A percentile compares a stretch with the other conserved stretches of the same genome.
These are phyloP conservation scores for Bujurquina vittata DNA, from an alignment of 2,113 vertebrate genomes.

Conservation along the genomic window DNA sequence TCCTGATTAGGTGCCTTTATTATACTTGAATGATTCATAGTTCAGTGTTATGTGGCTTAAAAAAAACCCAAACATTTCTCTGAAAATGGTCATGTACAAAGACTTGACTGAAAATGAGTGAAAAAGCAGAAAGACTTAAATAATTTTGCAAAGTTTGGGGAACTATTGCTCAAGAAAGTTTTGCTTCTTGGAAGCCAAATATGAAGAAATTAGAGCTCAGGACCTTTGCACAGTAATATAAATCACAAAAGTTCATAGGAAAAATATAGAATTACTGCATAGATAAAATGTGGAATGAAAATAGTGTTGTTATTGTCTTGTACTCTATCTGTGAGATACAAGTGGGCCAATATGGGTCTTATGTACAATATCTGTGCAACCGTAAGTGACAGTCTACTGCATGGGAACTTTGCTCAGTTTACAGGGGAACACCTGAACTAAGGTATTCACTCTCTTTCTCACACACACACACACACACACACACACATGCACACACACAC, in stretches of 20 bases:
- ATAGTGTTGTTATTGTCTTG: background rate
- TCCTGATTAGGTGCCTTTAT: background rate
- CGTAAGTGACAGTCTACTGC: constrained; percentile 15
- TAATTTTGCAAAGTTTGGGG: background rate
- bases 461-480: no score
- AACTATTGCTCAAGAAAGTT: background rate
- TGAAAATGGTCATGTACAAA: background rate
- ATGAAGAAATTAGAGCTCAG: background rate
- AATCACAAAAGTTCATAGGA: background rate
- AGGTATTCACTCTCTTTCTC: background rate
- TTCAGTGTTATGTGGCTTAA: background rate
- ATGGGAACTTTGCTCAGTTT: constrained; percentile 15
- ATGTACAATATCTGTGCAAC: background rate
- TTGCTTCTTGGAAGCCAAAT: background rate
- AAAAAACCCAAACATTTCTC: background rate
- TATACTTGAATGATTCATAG: background rate
- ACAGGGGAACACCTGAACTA: constrained; percentile 38
- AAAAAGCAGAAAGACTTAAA: background rate
- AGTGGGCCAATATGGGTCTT: background rate
- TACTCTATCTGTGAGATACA: background rate
- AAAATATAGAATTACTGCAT: background rate
- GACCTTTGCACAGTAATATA: background rate
- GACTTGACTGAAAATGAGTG: background rate
- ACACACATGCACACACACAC: background rate
- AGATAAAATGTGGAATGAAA: background rate